These are phyloP conservation scores for Crocidura indochinensis DNA, from an alignment of 2,797 vertebrate genomes.

Conservation along the genomic window DNA sequence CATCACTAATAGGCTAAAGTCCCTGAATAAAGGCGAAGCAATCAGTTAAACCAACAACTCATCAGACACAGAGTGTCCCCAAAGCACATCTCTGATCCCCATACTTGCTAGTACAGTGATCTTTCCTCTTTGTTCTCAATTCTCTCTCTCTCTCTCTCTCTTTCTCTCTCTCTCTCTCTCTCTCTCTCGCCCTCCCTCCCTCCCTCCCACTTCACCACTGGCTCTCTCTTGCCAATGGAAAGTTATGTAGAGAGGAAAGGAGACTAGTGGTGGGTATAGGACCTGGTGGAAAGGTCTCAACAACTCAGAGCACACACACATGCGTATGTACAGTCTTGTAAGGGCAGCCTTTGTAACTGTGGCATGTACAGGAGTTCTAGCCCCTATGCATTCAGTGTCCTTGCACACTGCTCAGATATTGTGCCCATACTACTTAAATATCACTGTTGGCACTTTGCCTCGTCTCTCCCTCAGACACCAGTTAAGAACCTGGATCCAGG, in stretches of 20 bases:
- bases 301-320: too few relatives aligned
- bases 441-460: too few relatives aligned
- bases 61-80: constrained; percentile 66
- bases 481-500: too few relatives aligned
- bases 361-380: too few relatives aligned
- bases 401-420: too few relatives aligned
- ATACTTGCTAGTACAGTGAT: constrained; percentile 60
- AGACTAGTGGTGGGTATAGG: background rate
- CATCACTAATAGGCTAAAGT: constrained; percentile 67
- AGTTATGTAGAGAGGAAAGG: background rate
- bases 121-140: constrained; percentile 57
- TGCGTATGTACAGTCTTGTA: too few relatives aligned
- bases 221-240: background rate
- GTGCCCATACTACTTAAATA: too few relatives aligned
- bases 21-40: constrained; percentile 67
- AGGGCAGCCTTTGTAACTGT: too few relatives aligned
- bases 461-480: too few relatives aligned
- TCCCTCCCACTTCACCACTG: constrained; percentile 3
- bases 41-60: constrained; percentile 78
- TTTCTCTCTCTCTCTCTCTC: too few relatives aligned
- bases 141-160: background rate
- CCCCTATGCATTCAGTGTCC: too few relatives aligned
- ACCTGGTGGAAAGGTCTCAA: background rate
- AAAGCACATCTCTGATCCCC: constrained; percentile 67
- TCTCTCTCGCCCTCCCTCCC: too few relatives aligned